Base-by-base conservation (phyloP, 2,888 invertebrate species). In the Crocallis elinguaria region DNA sequence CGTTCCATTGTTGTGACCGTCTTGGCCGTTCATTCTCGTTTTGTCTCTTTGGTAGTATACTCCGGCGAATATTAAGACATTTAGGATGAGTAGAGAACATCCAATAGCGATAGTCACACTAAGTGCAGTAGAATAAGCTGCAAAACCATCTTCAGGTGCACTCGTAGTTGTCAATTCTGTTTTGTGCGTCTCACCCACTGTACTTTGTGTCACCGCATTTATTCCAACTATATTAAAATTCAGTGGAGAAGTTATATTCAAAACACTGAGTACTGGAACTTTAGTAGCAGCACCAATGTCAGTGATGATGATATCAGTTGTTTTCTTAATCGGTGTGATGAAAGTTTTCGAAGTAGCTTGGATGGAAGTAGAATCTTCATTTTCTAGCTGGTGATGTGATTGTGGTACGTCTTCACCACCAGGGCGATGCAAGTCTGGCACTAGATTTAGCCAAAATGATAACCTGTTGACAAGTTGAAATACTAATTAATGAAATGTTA, bases 21-120 rank as follows among this genome's bases (percentile, higher is more conserved):
- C 92, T 69, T 92, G 92, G 8, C 92, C 93, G 57, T 94, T 90
- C 91, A 95, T 94, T 63, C 95, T 93, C 58, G 95, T 95, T 81
- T 97, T 97, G 76, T 97, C 97, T 45, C 97, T 92, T 77, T 98
- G 98, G 77, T 98, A 98, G 81, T 98, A 98, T 0, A 98, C 97
- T 2, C 97, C 98, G 45, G 98, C 98, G 77, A 98, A 98, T 75
- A 98, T 97, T 19, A 98, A 90, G 36, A 98, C 96, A 79, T 98
- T 98, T 2, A 98, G 91, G 71, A 98, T 97, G 14, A 98, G 93
- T 53, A 98, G 87, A 3, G 97, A 97, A 77, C 98, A 98, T 29
- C 98, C 98, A 62, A 98, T 98, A 38, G 98, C 98, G 67, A 98
- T 97, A 12, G 98, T 98, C 0, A 98, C 97, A 82, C 97, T 97